A percentile compares a stretch with the other conserved stretches of the same genome.
Evolutionary conservation across 2,113 vertebrate species (phyloP).

Genomic region (Scortum barcoo): DNA sequence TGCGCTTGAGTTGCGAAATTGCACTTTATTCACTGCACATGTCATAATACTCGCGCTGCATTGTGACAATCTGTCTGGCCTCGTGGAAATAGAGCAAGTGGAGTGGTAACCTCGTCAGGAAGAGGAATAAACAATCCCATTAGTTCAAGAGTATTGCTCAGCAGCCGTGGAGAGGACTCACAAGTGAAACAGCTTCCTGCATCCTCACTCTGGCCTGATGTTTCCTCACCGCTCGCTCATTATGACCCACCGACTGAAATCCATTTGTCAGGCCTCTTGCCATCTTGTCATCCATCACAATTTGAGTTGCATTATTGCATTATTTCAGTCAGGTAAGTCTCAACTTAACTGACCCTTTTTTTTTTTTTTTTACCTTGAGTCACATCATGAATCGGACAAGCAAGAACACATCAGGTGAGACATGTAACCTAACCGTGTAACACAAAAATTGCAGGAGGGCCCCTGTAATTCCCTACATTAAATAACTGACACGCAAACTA

Average conservation of each 20-base stretch:
- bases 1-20: not conserved
- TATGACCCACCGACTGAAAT: constrained; percentile 9
- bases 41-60: not conserved
- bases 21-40: not conserved
- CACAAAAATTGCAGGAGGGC: too few relatives aligned
- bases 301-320: not conserved
- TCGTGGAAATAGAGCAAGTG: constrained; percentile 8
- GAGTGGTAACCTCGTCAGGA: constrained; percentile 34
- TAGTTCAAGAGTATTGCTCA: constrained; percentile 58
- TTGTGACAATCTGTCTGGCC: not conserved
- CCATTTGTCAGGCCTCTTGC: not conserved
- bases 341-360: not conserved
- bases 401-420: not conserved
- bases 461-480: not conserved
- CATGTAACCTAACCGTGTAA: not conserved
- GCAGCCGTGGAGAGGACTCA: constrained; percentile 48
- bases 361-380: constrained; percentile 13
- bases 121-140: constrained; percentile 52
- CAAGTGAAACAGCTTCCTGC: constrained; percentile 28
- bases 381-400: not conserved
- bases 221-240: constrained; percentile 2
- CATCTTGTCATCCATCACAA: not conserved
- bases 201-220: not conserved
- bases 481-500: not conserved
- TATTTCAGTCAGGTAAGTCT: not conserved